Evolutionary conservation across 2,797 vertebrate genomes (phyloP).

Genomic region (Lacerta agilis): DNA sequence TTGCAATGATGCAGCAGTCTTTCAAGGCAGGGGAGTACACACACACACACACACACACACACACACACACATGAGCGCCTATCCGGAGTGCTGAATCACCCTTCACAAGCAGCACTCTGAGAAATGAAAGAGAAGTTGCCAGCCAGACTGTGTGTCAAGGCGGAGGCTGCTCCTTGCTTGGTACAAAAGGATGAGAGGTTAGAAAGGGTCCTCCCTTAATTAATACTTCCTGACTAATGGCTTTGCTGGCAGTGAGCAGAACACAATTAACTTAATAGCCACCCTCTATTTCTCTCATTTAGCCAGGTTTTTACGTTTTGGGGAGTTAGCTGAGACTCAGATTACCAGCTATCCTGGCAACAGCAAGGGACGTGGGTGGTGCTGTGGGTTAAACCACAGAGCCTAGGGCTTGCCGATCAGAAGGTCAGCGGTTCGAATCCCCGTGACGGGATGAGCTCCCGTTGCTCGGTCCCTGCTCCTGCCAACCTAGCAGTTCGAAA

Average conservation of each 20-base stretch:
- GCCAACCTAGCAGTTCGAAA: too few species aligned
- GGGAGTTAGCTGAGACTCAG: constrained; percentile 17
- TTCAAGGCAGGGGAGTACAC: constrained; percentile 10
- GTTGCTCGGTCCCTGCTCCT: too few species aligned
- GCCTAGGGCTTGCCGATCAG: too few species aligned
- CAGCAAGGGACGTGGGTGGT: background rate
- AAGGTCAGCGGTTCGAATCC: too few species aligned
- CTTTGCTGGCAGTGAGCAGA: constrained; percentile 55
- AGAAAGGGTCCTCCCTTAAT: constrained; percentile 61
- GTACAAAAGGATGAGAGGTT: constrained; percentile 47
- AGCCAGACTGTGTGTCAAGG: constrained; percentile 16
- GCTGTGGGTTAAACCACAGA: too few species aligned
- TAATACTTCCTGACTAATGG: constrained; percentile 58
- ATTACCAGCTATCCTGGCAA: constrained; percentile 16
- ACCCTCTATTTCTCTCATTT: constrained; percentile 2
- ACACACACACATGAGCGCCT: rapidly evolving
- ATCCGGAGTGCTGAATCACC: constrained; percentile 8
- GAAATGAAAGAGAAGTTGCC: constrained; percentile 42
- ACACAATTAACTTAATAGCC: constrained; percentile 33
- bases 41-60: background rate
- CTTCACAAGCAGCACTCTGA: constrained; percentile 18
- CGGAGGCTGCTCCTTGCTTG: constrained; percentile 34
- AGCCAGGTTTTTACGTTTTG: background rate
- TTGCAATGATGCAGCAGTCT: constrained; percentile 3
- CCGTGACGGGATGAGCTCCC: too few species aligned